These are phyloP conservation scores for Sebastiscus tertius DNA, from an alignment of 2,797 vertebrate species.

Conservation along the genomic window DNA sequence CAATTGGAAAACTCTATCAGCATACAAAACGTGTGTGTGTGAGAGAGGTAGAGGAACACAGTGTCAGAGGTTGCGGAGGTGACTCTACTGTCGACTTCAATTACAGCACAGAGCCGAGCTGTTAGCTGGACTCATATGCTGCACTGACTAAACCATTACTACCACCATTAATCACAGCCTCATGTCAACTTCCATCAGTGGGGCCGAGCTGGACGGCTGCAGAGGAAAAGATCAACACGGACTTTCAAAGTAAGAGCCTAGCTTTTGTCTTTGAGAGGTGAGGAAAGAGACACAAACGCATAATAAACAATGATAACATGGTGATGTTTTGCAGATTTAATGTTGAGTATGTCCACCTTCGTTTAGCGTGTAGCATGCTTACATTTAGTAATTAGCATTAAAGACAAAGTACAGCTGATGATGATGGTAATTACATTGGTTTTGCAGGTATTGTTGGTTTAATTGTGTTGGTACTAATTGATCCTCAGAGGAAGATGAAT, in stretches of 20 bases:
- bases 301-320: background rate
- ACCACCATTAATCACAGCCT: constrained; percentile 81
- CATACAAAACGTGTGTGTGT: constrained; percentile 5
- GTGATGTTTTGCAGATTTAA: background rate
- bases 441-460: background rate
- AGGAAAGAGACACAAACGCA: background rate
- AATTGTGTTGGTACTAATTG: background rate
- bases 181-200: constrained; percentile 57
- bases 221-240: background rate
- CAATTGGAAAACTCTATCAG: constrained; percentile 15
- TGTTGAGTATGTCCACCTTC: background rate
- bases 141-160: constrained; percentile 74
- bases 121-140: constrained; percentile 63
- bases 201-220: constrained; percentile 25
- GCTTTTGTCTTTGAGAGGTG: background rate
- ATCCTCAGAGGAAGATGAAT: background rate
- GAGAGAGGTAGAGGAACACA: background rate
- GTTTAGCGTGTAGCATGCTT: background rate
- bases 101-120: constrained; percentile 45
- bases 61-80: constrained; percentile 55
- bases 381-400: background rate
- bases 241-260: constrained; percentile 50
- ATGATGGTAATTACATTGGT: background rate
- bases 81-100: constrained; percentile 58
- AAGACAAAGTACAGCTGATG: background rate